Base-by-base conservation (phyloP, 2,797 vertebrate species). In the Champsocephalus esox region DNA sequence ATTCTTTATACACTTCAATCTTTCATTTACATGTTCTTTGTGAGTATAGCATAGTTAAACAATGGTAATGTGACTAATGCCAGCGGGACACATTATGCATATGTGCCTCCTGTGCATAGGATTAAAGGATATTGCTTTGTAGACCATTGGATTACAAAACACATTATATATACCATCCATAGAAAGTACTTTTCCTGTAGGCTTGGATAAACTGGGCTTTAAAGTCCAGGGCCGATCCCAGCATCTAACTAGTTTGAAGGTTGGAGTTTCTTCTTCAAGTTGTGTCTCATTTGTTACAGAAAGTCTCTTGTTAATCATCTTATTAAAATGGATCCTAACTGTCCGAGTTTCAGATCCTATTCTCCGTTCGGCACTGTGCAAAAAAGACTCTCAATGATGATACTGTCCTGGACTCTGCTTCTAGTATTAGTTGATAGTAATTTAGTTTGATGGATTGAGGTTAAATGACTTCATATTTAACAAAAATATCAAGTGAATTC, bases 241-340 rank as follows among this genome's bases (percentile, higher is more conserved):
- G 51, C 56, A n/a, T 50, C 21, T 57, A 19, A 69, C 65, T 34
- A 38, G 66, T 44, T n/a, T 48, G 48, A 81, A 51, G 5, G 58
- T n/a, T 63, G 60, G 43, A 50, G 50, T 24, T 54, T 66, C 54
- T 52, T 60, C 52, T 66, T 46, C 66, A 9, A 50, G 73, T 62
- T 52, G 48, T 54, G 38, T 41, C 76, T 79, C 44, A 78, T 57
- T 71, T 63, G 48, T 14, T 66, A 38, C 60, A 5, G 64, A 34
- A 19, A 70, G 24, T 66, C 51, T 66, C 44, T 56, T 77, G 48
- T 68, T 54, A 77, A 38, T 9, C 66, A 17, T 75, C 61, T 70
- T 57, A 68, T 75, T 67, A 70, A 82, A 65, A 43, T 63, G 0
- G 16, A 51, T 11, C 51, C 51, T 58, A 62, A 61, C 66, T 80